Evolutionary conservation across 2,797 vertebrate genomes (phyloP).

Genomic region (Perodicticus potto): DNA sequence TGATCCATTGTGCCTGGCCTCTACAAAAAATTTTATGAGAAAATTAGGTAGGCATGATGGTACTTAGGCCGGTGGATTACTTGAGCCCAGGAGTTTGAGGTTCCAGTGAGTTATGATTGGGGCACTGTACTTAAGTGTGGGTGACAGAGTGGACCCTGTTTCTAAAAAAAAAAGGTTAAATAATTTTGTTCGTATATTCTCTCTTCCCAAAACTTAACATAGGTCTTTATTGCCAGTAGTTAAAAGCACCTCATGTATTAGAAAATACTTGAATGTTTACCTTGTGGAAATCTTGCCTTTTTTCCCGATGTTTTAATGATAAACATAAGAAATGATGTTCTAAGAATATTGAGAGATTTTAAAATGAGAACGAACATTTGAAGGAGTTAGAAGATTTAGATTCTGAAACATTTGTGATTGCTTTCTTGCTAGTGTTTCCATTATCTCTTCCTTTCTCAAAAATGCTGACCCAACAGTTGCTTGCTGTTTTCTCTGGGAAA

Average conservation of each 20-base stretch:
- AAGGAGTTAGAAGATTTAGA: slow-evolving; percentile 57
- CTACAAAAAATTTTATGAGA: background rate
- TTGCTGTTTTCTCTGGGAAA: slow-evolving; percentile 77
- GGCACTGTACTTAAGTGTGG: background rate
- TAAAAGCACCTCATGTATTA: background rate
- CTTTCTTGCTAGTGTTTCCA: background rate
- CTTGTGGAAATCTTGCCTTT: slow-evolving; percentile 10
- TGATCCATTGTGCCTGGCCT: too few species aligned
- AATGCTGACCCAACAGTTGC: slow-evolving; percentile 61
- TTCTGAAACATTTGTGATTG: slow-evolving; percentile 46
- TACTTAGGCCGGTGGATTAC: background rate
- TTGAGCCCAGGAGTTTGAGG: background rate
- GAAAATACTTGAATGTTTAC: slow-evolving; percentile 58
- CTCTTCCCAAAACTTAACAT: slow-evolving; percentile 41
- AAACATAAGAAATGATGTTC: slow-evolving; percentile 19
- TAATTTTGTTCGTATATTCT: background rate
- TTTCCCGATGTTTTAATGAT: slow-evolving; percentile 27
- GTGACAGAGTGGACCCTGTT: background rate
- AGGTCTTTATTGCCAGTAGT: slow-evolving; percentile 49
- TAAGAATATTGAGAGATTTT: slow-evolving; percentile 21
- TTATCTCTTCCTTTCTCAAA: slow-evolving; percentile 62
- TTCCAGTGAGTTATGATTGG: background rate
- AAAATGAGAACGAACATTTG: slow-evolving; percentile 36
- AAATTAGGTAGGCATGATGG: background rate
- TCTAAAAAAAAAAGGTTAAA: background rate